Conservation (phyloP, 2,113 vertebrate genomes). For the Cheilinus undulatus region DNA sequence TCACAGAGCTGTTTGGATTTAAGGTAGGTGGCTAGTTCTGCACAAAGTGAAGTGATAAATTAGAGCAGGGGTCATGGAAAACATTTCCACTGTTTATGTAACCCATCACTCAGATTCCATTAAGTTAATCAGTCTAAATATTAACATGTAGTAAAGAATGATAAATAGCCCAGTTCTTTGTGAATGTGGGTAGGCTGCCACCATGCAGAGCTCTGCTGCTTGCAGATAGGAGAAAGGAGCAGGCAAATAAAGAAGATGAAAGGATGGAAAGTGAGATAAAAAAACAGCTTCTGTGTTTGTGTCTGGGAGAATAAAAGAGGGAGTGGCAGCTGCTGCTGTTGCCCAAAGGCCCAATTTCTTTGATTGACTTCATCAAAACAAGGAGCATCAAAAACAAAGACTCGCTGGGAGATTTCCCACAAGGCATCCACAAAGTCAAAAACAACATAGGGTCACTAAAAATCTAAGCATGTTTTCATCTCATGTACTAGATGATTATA, state of each 20-base stretch:
- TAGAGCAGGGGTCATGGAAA: conserved; percentile 50
- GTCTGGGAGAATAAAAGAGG: conserved; percentile 16
- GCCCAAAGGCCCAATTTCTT: conserved; percentile 48
- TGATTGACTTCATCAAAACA: conserved; percentile 68
- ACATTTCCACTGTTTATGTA: conserved; percentile 56
- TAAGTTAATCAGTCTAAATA: conserved; percentile 77
- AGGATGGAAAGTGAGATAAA: conserved; percentile 26
- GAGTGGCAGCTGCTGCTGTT: conserved; percentile 16
- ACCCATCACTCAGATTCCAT: conserved; percentile 75
- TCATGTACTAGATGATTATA: conserved; percentile 51
- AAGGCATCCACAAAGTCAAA: conserved; percentile 44
- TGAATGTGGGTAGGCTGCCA: conserved; percentile 24
- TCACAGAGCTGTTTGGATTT: conserved; percentile 65
- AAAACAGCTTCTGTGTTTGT: conserved; percentile 22
- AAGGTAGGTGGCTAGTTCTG: conserved; percentile 49
- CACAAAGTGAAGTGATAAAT: conserved; percentile 72
- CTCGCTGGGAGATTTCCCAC: conserved; percentile 46
- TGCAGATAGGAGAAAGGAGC: conserved; percentile 3
- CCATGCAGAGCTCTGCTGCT: conserved; percentile 18
- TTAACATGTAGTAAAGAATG: conserved; percentile 50
- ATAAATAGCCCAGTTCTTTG: conserved; percentile 66
- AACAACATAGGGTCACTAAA: conserved; percentile 66
- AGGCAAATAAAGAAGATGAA: conserved; percentile 37
- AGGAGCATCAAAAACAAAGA: conserved; percentile 64
- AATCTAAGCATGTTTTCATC: conserved; percentile 44